Evolutionary conservation across 2,888 invertebrate species (phyloP).

Genomic region (Cheilosia scutellata): DNA sequence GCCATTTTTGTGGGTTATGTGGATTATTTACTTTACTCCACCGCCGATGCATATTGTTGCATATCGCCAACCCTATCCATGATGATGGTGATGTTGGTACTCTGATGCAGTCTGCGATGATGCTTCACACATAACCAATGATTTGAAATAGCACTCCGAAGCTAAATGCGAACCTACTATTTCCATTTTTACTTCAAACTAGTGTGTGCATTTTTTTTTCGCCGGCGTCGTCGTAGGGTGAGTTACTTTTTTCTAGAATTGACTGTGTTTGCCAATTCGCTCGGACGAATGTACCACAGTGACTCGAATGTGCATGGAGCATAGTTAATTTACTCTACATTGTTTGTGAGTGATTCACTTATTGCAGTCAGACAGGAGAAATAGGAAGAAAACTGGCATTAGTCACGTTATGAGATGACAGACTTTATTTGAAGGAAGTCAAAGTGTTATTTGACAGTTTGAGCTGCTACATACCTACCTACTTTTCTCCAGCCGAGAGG

Average conservation of each 20-base stretch:
- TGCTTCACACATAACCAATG: constrained; percentile 39
- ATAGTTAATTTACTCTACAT: constrained; percentile 42
- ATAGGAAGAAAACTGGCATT: neutral
- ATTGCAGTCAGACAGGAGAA: neutral
- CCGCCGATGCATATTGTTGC: constrained; percentile 68
- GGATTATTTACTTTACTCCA: constrained; percentile 73
- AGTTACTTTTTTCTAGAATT: constrained; percentile 16
- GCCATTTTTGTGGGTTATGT: constrained; percentile 74
- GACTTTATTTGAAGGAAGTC: constrained; percentile 9
- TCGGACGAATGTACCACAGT: constrained; percentile 32
- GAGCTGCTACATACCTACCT: constrained; percentile 2
- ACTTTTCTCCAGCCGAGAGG: constrained; percentile 30
- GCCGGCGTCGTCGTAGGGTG: constrained; percentile 9
- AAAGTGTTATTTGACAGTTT: constrained; percentile 37
- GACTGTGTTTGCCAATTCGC: constrained; percentile 39
- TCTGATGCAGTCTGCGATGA: constrained; percentile 60
- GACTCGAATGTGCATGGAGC: constrained; percentile 3
- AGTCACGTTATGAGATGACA: neutral
- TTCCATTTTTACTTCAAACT: constrained; percentile 9
- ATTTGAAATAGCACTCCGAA: too few relatives aligned
- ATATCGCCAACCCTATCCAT: constrained; percentile 28
- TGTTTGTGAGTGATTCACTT: constrained; percentile 36
- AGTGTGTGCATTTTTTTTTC: constrained; percentile 49
- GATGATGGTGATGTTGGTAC: neutral
- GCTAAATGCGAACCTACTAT: neutral